phyloP scores from a whole-genome alignment of 2,797 vertebrate species.

The Chelmon rostratus region DNA sequence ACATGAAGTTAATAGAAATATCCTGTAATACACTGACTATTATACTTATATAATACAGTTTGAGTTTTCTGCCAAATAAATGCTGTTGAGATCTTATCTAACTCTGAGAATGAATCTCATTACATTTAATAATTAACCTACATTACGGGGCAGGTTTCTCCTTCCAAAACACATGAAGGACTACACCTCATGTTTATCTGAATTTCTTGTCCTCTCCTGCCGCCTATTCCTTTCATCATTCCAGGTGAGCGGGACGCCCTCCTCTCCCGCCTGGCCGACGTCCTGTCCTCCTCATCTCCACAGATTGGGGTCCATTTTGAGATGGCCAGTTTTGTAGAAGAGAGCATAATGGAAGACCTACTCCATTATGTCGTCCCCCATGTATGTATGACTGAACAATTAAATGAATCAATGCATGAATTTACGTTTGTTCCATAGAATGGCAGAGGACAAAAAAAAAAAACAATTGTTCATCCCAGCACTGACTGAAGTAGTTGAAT shows the following conservation, averaged over 20 bases:
- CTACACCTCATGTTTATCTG: no score
- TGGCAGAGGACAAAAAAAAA: not conserved
- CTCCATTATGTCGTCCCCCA: constrained; percentile 84
- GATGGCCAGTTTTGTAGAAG: constrained; percentile 91
- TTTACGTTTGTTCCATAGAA: not conserved
- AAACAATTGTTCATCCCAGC: not conserved
- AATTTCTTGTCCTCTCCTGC: not conserved
- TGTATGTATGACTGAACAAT: constrained; percentile 67
- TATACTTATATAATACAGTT: no score
- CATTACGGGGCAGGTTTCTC: no score
- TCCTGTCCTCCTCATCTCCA: constrained; percentile 81
- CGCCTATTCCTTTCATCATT: not conserved
- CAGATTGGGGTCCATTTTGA: constrained; percentile 88
- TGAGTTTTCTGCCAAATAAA: no score
- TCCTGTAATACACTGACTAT: no score
- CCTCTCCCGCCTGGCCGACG: constrained; percentile 79
- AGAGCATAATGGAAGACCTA: constrained; percentile 86
- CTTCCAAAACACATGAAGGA: no score
- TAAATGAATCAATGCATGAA: not conserved
- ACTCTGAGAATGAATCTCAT: no score
- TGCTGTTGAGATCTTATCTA: no score
- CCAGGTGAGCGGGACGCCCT: constrained; percentile 85
- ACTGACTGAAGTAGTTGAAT: not conserved
- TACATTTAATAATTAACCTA: no score
- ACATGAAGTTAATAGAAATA: no score